These are phyloP conservation scores for Tetranychus truncatus DNA, from an alignment of 2,888 invertebrate species.

Conservation along the genomic window DNA sequence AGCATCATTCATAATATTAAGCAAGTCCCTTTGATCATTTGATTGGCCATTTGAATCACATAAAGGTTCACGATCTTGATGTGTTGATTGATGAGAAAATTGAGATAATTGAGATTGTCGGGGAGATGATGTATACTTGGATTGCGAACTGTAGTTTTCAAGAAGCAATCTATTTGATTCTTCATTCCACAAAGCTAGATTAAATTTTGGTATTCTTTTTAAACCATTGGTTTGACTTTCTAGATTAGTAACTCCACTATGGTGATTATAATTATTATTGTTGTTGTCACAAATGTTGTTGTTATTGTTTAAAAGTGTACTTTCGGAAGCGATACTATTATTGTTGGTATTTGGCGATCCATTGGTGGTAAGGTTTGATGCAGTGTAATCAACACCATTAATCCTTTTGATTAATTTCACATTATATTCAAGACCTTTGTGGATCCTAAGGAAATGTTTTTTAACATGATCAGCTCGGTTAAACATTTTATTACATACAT, in stretches of 20 bases:
- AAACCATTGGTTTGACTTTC: background rate
- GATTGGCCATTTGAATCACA: too few species aligned
- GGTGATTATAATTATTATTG: background rate
- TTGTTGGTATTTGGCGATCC: background rate
- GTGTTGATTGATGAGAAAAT: background rate
- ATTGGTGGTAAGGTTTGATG: background rate
- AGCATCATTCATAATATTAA: too few species aligned
- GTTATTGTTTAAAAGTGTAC: background rate
- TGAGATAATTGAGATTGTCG: background rate
- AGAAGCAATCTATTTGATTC: background rate
- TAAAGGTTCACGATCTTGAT: background rate
- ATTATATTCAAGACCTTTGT: conserved; percentile 70
- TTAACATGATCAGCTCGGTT: conserved; percentile 85
- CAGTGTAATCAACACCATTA: conserved; percentile 5
- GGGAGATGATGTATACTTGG: background rate
- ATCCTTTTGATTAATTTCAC: conserved; percentile 23
- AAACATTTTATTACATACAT: conserved; percentile 51
- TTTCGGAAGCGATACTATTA: background rate
- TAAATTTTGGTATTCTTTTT: background rate
- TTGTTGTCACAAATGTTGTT: background rate
- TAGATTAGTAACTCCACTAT: background rate
- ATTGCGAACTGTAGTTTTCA: background rate
- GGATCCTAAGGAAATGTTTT: conserved; percentile 79
- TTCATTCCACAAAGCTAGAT: background rate
- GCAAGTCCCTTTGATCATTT: too few species aligned